A percentile compares a stretch with the other conserved stretches of the same genome.
These are phyloP conservation scores for Zygothrica quintamaculata DNA, from an alignment of 2,888 invertebrate species.

Conservation along the genomic window DNA sequence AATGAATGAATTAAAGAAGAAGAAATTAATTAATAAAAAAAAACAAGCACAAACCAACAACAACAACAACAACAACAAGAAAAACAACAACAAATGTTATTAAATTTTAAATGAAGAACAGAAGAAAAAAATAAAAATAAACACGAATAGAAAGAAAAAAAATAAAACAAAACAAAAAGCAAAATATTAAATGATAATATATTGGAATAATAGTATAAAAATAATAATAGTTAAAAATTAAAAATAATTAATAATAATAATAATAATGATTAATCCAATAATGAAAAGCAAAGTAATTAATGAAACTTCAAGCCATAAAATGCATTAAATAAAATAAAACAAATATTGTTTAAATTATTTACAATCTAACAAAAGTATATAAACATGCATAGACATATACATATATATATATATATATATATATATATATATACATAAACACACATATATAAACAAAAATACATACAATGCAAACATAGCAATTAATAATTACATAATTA, in stretches of 20 bases:
- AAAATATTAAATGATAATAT: too few relatives aligned
- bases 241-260: slow-evolving; percentile 12
- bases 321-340: slow-evolving; percentile 48
- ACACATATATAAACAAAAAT: slow-evolving; percentile 48
- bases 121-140: slow-evolving; percentile 27
- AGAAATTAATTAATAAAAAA: slow-evolving; percentile 13
- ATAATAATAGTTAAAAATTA: slow-evolving; percentile 46
- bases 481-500: slow-evolving; percentile 49
- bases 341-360: slow-evolving; percentile 67
- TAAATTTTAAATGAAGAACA: slow-evolving; percentile 27
- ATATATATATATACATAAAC: slow-evolving; percentile 44
- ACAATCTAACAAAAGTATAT: slow-evolving; percentile 44
- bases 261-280: slow-evolving; percentile 10
- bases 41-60: slow-evolving; percentile 24
- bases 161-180: too few relatives aligned
- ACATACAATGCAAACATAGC: slow-evolving; percentile 36
- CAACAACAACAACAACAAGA: slow-evolving; percentile 28
- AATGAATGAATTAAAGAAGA: slow-evolving; percentile 49
- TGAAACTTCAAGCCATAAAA: slow-evolving; percentile 24
- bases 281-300: slow-evolving; percentile 41
- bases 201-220: too few relatives aligned
- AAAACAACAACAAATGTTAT: slow-evolving; percentile 18
- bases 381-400: slow-evolving; percentile 33
- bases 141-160: slow-evolving; percentile 41
- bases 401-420: slow-evolving; percentile 32